Base-by-base conservation (phyloP, 2,888 invertebrate species). In the Julus scanicus region DNA sequence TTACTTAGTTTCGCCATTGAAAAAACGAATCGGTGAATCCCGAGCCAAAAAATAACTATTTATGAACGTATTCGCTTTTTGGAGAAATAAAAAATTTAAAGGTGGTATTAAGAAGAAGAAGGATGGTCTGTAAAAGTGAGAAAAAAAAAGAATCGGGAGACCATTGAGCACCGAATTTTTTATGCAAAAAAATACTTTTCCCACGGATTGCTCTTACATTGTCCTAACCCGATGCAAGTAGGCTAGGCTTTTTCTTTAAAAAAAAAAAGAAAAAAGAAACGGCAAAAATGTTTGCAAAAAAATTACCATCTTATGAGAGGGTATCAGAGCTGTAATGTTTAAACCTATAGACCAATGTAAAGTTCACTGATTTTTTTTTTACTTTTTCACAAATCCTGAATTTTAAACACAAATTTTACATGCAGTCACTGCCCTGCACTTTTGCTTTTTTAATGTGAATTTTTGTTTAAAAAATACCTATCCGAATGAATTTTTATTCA, bases 1-100 rank as follows among this genome's bases (percentile, higher is more conserved):
- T 71, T 71, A 71, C 71, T 71, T 71, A 71, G 71, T 71, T 71
- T 71, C 71, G 71, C 71, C 71, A 71, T 71, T 71, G 71, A 71
- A 71, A 71, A 71, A 71, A 71, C 8, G 29, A 71, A 29, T 29
- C 71, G 71, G 71, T 71, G 71, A 71, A 71, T 71, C 71, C 9
- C 9, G 29, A 29, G 71, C 71, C 29, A 71, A 29, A 71, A 44
- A 71, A 71, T 71, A 71, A 29, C 71, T 71, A 71, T 71, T 71
- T 71, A 37, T 71, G 71, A 71, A 71, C 13, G 71, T 13, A 13
- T 71, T 71, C 71, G 71, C 29, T 71, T 11, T 11, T 11, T 71
- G n/a, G 29, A 29, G n/a, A 29, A 71, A 29, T 11, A 29, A 71
- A 71, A 71, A 71, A 71, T 71, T 2, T 71, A 29, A 71, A 71